Evolutionary conservation across 2,888 invertebrate species (phyloP), one percentile per base, ranked within the genome.

Genomic region (Drosophila infuscata): DNA sequence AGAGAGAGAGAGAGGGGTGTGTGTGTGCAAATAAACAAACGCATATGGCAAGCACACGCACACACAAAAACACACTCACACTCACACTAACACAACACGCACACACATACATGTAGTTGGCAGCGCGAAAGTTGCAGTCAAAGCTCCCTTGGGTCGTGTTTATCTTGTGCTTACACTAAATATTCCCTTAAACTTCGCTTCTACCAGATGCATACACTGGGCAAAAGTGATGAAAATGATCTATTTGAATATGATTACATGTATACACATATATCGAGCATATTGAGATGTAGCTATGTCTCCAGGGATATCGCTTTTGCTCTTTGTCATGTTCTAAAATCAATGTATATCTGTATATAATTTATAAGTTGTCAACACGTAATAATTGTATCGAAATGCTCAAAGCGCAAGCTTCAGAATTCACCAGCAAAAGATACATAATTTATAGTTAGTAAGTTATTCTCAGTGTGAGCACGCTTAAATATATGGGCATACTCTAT

Each of bases 81-180:
- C 43, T 7, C 20, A 20, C 7, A 12, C 43, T 6, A 6, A 20
- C 43, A 20, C 20, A 12, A 20, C 29, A 36, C 56, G n/a, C 30
- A 46, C 57, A 56, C 25, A 46, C 5, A 59, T 65, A n/a, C n/a
- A n/a, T n/a, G n/a, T n/a, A 73, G 63, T 57, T 80, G 81, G 63
- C 77, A 66, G 70, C 66, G 77, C 68, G 77, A 81, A 79, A 79
- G 74, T 79, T 79, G 81, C 75, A 79, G 60, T 51, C 70, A 70
- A 75, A 68, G 63, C 72, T 84, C 89, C 80, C 89, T 62, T 30
- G 84, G 77, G 89, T 80, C 88, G 61, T 87, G 89, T 85, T 85
- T 85, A 89, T 85, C 89, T 85, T 85, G 70, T 74, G 87, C 82
- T 87, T 82, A 82, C 89, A 71, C 67, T 74, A 82, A 58, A 75